These are phyloP conservation scores for Gasterosteus nipponicus DNA, from an alignment of 2,113 vertebrate species.

Conservation along the genomic window DNA sequence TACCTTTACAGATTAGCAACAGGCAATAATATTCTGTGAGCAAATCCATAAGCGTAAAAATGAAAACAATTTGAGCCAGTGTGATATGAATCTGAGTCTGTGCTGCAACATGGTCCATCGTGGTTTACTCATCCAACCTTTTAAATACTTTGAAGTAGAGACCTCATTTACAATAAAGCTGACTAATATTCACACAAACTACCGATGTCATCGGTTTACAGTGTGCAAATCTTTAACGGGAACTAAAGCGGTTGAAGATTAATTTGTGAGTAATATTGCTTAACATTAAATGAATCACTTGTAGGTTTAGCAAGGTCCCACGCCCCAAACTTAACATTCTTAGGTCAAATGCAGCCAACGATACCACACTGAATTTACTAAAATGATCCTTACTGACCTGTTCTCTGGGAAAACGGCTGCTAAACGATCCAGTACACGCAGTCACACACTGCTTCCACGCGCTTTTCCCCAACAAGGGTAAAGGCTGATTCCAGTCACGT, in stretches of 20 bases:
- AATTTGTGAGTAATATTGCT: background rate
- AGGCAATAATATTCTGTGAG: background rate
- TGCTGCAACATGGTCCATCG: no score
- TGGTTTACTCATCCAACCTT: background rate
- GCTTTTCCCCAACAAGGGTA: slow-evolving; percentile 30
- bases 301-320: slow-evolving; percentile 4
- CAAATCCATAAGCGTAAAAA: background rate
- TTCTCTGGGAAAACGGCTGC: slow-evolving; percentile 40
- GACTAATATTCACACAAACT: background rate
- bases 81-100: background rate
- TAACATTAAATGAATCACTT: slow-evolving; percentile 13
- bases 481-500: slow-evolving; percentile 76
- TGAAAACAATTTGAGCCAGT: background rate
- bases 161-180: background rate
- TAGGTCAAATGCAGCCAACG: background rate
- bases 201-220: background rate
- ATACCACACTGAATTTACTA: slow-evolving; percentile 13
- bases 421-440: slow-evolving; percentile 15
- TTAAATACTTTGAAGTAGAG: background rate
- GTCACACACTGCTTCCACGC: slow-evolving; percentile 19
- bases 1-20: background rate
- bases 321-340: background rate
- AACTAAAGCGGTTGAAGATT: slow-evolving; percentile 4
- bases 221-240: background rate
- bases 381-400: slow-evolving; percentile 48